Evolutionary conservation across 2,113 vertebrate genomes (phyloP).

Genomic region (Scomber scombrus): DNA sequence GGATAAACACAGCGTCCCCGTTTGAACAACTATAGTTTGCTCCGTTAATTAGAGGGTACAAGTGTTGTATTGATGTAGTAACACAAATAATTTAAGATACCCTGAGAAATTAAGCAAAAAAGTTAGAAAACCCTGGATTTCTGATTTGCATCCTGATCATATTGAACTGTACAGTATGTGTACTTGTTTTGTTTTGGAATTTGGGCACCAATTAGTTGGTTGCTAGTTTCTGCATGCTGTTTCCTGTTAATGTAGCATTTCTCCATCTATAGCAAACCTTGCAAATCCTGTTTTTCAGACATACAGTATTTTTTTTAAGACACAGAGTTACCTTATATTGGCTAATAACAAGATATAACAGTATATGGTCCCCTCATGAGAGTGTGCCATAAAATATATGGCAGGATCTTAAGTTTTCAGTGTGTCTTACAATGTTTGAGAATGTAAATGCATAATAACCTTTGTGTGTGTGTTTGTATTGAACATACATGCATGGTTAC

Average conservation of each 20-base stretch:
- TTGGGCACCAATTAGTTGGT: slow-evolving; percentile 25
- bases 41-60: slow-evolving; percentile 13
- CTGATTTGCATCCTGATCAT: slow-evolving; percentile 37
- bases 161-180: not conserved
- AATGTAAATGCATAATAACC: slow-evolving; percentile 24
- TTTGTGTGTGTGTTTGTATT: slow-evolving; percentile 38
- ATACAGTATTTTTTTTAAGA: slow-evolving; percentile 15
- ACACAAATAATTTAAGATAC: slow-evolving; percentile 53
- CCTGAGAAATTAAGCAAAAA: slow-evolving; percentile 71
- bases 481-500: slow-evolving; percentile 68
- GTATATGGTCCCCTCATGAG: slow-evolving; percentile 49
- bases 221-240: slow-evolving; percentile 52
- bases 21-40: slow-evolving; percentile 9
- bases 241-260: slow-evolving; percentile 40
- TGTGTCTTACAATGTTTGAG: slow-evolving; percentile 17
- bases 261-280: not conserved
- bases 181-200: not conserved
- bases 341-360: slow-evolving; percentile 54
- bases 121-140: slow-evolving; percentile 46
- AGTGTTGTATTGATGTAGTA: slow-evolving; percentile 11
- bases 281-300: slow-evolving; percentile 27
- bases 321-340: slow-evolving; percentile 24
- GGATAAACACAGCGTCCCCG: slow-evolving; percentile 14
- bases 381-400: slow-evolving; percentile 29
- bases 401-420: slow-evolving; percentile 32